Conservation (phyloP, 64 coral and sea anemone genomes). For the Astreopora myriophthalma region DNA sequence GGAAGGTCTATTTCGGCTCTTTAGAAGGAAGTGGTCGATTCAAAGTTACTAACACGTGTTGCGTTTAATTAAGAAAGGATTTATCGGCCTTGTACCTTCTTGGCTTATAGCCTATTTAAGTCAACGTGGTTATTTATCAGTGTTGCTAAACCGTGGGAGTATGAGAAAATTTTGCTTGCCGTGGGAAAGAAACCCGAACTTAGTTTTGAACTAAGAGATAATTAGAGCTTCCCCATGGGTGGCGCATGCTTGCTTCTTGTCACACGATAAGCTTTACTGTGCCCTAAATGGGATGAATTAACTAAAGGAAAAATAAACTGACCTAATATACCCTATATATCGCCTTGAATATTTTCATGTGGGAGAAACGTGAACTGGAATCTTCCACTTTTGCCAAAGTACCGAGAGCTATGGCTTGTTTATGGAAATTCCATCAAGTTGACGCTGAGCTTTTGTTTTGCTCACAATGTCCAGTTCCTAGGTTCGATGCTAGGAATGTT, state of each 20-base stretch:
- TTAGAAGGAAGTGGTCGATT: background rate
- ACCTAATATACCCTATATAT: background rate
- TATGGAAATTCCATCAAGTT: background rate
- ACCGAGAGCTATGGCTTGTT: background rate
- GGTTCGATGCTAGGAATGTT: background rate
- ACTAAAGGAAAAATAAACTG: background rate
- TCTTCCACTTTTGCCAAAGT: background rate
- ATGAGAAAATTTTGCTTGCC: background rate
- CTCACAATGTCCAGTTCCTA: background rate
- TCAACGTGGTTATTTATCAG: background rate
- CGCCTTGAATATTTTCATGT: background rate
- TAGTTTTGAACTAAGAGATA: background rate
- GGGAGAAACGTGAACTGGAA: background rate
- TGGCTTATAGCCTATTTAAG: background rate
- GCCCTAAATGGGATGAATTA: background rate
- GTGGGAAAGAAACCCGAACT: slow-evolving; percentile 1
- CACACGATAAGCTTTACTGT: background rate
- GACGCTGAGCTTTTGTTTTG: background rate
- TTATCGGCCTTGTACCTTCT: background rate
- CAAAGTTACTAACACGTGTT: background rate
- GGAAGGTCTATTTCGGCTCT: no score
- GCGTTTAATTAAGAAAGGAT: background rate
- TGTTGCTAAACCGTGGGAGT: slow-evolving; percentile 1
- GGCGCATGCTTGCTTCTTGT: background rate
- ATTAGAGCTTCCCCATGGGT: background rate